Percentiles rank a stretch among this genome's conserved stretches.
phyloP scores from a whole-genome alignment of 2,888 invertebrate genomes.

The Orchesellides sinensis region DNA sequence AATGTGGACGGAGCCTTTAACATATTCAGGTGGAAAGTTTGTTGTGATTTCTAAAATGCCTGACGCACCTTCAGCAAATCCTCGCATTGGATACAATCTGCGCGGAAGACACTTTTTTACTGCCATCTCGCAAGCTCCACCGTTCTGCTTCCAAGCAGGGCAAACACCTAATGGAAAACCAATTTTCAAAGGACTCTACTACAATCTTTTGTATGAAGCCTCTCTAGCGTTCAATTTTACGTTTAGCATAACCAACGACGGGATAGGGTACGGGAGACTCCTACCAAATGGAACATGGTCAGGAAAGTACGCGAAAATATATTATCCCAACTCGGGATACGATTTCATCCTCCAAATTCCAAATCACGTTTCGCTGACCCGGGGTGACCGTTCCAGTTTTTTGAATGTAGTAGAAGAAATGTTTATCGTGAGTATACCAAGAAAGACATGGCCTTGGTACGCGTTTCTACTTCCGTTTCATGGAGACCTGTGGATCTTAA shows the following conservation, averaged over 20 bases:
- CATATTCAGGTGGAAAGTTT: slow-evolving; percentile 17
- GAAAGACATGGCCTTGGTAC: slow-evolving; percentile 38
- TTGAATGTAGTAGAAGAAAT: neutral
- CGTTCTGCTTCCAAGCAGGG: slow-evolving; percentile 16
- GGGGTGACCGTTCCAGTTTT: neutral
- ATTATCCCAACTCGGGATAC: slow-evolving; percentile 41
- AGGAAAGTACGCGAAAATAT: slow-evolving; percentile 44
- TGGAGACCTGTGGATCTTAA: slow-evolving; percentile 6
- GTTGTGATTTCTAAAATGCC: neutral
- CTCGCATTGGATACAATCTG: slow-evolving; percentile 27
- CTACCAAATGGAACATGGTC: slow-evolving; percentile 60
- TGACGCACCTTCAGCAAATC: neutral
- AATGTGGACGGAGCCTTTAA: slow-evolving; percentile 39
- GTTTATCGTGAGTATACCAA: slow-evolving; percentile 31
- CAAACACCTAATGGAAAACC: neutral
- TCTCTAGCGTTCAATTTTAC: slow-evolving; percentile 52
- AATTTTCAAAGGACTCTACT: slow-evolving; percentile 15
- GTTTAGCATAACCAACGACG: slow-evolving; percentile 20
- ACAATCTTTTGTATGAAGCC: neutral
- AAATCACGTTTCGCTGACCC: neutral
- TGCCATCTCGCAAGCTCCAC: slow-evolving; percentile 1
- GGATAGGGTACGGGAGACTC: slow-evolving; percentile 37
- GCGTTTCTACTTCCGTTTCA: slow-evolving; percentile 51
- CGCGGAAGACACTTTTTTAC: neutral
- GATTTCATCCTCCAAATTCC: slow-evolving; percentile 14